These are phyloP conservation scores for Acrocephalus scirpaceus DNA, from an alignment of 2,797 vertebrate species.

Conservation along the genomic window DNA sequence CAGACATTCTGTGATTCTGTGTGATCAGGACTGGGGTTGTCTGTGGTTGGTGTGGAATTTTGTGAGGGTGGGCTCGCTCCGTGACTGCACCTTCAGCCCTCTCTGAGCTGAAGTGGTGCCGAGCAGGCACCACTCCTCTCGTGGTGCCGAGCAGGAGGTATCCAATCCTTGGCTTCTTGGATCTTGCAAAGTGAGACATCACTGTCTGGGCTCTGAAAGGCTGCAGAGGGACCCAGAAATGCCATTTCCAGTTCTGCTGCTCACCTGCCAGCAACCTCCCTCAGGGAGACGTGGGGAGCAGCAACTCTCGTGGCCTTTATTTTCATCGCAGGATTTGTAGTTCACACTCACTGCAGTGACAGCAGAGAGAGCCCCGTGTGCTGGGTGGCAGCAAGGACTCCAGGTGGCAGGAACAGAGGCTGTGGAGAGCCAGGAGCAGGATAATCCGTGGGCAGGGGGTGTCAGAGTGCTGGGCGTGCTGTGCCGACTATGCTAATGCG, in stretches of 20 bases:
- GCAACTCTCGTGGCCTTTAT: background rate
- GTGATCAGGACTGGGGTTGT: background rate
- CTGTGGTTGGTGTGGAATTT: background rate
- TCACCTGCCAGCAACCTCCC: background rate
- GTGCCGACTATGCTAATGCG: background rate
- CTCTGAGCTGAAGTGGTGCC: no score
- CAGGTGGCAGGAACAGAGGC: background rate
- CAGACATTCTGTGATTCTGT: no score
- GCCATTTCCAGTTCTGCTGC: background rate
- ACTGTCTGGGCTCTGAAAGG: background rate
- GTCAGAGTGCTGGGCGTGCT: background rate
- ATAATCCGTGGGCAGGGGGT: background rate
- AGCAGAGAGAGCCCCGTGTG: background rate
- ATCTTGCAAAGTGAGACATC: background rate
- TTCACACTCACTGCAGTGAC: background rate
- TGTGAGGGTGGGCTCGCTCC: accelerated
- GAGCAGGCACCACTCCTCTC: no score
- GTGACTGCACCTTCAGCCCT: accelerated
- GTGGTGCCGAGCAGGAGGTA: accelerated
- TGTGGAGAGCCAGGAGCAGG: background rate
- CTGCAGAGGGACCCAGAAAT: background rate
- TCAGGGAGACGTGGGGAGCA: background rate
- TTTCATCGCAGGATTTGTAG: background rate
- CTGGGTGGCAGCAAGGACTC: background rate
- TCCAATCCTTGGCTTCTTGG: background rate